Base-by-base conservation (phyloP, 2,888 invertebrate genomes). In the Drosophila anomalata region DNA sequence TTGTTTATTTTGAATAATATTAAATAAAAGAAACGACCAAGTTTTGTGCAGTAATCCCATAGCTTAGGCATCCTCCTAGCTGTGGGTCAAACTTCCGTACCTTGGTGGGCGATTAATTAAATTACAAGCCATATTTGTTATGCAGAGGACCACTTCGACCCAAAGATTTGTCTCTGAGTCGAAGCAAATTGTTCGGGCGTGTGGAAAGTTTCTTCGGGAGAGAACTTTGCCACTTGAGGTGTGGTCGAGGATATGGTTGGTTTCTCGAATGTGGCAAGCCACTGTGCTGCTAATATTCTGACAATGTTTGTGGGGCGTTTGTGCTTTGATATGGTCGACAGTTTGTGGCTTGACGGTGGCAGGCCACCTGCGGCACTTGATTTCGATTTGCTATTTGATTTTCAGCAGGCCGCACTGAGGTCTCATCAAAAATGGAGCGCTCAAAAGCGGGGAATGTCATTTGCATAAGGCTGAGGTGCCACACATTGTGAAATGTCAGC, bases 61-160 rank as follows among this genome's bases (percentile, higher is more conserved):
- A 12, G 41, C 17, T 52, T 52, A 22, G 11, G 42, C 42, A 14
- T 33, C 29, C 26, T 36, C 41, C 51, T 41, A 62, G 66, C 50
- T 44, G n/a, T 22, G 8, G 63, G 44, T 60, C 42, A 56, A 65
- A 60, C 41, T 57, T 79, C 68, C 56, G 66, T 75, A 69, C 71
- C 73, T 75, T 74, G 70, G 73, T 75, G 70, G 47, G 76, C 39
- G 65, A 86, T 86, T 86, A 86, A 84, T 86, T 86, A 80, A 79
- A 83, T 86, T 84, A 80, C 68, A 24, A 56, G 60, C 72, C 66
- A 79, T 81, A 77, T 77, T 81, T 69, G 56, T 41, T 67, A 67
- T 67, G 55, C 67, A 56, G 50, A 66, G 66, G 66, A 66, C 66
- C 55, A 22, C 51, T 11, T 39, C n/a, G 31, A 47, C 20, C 58